These are phyloP conservation scores for Helicolenus hilgendorfi DNA, from an alignment of 2,797 vertebrate species.

Conservation along the genomic window DNA sequence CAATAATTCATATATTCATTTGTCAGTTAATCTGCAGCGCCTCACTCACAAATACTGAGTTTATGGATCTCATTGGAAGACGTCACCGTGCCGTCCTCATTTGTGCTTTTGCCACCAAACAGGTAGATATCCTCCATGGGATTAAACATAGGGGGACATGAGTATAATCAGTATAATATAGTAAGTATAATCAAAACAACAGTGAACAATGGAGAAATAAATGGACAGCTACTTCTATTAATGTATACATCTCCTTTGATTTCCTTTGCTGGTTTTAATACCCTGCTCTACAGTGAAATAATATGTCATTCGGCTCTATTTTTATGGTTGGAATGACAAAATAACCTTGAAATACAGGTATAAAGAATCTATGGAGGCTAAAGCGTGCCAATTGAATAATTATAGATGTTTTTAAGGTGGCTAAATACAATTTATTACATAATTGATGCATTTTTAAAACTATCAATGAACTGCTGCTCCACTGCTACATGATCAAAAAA, in stretches of 20 bases:
- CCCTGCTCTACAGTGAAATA: not conserved
- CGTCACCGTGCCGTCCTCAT: conserved; percentile 62
- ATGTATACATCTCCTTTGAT: not conserved
- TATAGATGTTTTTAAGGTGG: not conserved
- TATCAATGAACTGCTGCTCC: not conserved
- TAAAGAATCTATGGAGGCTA: not conserved
- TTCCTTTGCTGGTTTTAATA: not conserved
- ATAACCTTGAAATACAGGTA: not conserved
- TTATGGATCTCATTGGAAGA: conserved; percentile 89
- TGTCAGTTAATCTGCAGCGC: not conserved
- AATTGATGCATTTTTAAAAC: not conserved
- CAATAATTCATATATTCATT: not conserved
- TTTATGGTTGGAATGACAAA: not conserved
- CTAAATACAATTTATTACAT: not conserved
- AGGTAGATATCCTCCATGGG: conserved; percentile 88
- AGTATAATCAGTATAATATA: not conserved
- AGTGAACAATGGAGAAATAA: not conserved
- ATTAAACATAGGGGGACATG: not conserved
- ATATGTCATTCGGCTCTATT: not conserved
- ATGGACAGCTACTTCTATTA: not conserved
- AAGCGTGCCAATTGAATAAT: not conserved
- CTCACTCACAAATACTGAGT: conserved; percentile 87
- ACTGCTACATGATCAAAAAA: not conserved
- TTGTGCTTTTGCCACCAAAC: conserved; percentile 82
- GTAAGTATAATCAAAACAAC: not conserved